phyloP scores from a whole-genome alignment of 2,888 invertebrate species.

The Trissonchulus sp. region DNA sequence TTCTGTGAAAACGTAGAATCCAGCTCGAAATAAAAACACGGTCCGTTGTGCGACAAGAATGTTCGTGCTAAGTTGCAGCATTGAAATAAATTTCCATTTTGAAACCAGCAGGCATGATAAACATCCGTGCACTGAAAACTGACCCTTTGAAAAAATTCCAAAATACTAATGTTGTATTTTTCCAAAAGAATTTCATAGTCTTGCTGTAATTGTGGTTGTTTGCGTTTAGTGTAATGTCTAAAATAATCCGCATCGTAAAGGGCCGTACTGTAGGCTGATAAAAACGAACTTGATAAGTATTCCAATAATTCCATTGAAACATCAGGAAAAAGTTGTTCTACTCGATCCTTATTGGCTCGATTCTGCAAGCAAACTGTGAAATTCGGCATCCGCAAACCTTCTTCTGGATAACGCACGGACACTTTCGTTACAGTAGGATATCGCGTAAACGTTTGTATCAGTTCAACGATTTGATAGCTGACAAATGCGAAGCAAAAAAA shows the following conservation, averaged over 20 bases:
- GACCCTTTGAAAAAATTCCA: constrained; percentile 12
- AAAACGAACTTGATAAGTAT: constrained; percentile 11
- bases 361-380: constrained; percentile 12
- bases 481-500: background rate
- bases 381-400: constrained; percentile 8
- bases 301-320: constrained; percentile 16
- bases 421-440: constrained; percentile 19
- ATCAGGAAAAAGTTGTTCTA: background rate
- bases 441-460: constrained; percentile 12
- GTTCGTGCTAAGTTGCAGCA: constrained; percentile 5
- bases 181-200: background rate
- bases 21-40: constrained; percentile 16
- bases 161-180: background rate
- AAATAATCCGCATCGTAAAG: constrained; percentile 14
- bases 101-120: constrained; percentile 18
- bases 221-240: constrained; percentile 3
- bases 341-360: constrained; percentile 8
- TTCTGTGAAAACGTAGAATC: background rate
- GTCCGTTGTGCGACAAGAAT: constrained; percentile 21
- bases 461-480: constrained; percentile 3
- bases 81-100: constrained; percentile 9
- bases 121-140: constrained; percentile 18
- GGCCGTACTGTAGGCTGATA: constrained; percentile 24
- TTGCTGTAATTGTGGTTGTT: background rate
- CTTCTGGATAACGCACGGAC: background rate